A percentile compares a stretch with the other conserved stretches of the same genome.
Conservation (phyloP, 1,140 invertebrate species). For the honey bee (Apis mellifera) region DNA sequence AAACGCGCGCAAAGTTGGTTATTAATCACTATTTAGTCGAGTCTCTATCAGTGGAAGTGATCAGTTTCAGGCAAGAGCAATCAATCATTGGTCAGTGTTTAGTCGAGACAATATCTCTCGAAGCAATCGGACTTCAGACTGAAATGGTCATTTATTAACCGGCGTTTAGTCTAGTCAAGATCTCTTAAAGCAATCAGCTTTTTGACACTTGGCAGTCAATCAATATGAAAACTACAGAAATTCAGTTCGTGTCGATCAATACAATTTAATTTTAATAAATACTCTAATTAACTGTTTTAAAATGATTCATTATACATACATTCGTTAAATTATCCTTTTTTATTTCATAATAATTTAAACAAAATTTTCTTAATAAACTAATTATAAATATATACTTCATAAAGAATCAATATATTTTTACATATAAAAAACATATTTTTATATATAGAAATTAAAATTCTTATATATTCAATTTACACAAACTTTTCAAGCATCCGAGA, state of each 20-base stretch:
- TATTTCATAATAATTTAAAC: too few relatives aligned
- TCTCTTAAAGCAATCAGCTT: neutral
- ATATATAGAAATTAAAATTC: neutral
- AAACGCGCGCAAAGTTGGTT: slow-evolving; percentile 4
- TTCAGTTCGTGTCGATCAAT: neutral
- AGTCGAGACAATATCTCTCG: slow-evolving; percentile 29
- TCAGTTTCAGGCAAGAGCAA: slow-evolving; percentile 2
- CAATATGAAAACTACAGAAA: neutral
- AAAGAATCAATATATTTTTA: too few relatives aligned
- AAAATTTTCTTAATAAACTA: too few relatives aligned
- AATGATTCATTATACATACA: too few relatives aligned
- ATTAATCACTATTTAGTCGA: slow-evolving; percentile 34
- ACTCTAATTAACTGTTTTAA: too few relatives aligned
- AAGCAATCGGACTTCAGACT: slow-evolving; percentile 10
- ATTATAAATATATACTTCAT: too few relatives aligned
- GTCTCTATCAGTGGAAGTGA: slow-evolving; percentile 2
- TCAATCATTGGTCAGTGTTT: slow-evolving; percentile 30
- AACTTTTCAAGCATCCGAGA: neutral
- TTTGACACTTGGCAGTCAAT: slow-evolving; percentile 6
- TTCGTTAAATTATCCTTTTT: too few relatives aligned
- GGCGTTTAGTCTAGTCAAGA: neutral
- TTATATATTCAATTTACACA: neutral
- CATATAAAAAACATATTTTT: too few relatives aligned
- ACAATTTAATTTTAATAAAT: too few relatives aligned
- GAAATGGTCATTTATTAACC: slow-evolving; percentile 22